These are phyloP conservation scores for Iselma pallidipennis DNA, from an alignment of 2,888 invertebrate genomes.

Conservation along the genomic window DNA sequence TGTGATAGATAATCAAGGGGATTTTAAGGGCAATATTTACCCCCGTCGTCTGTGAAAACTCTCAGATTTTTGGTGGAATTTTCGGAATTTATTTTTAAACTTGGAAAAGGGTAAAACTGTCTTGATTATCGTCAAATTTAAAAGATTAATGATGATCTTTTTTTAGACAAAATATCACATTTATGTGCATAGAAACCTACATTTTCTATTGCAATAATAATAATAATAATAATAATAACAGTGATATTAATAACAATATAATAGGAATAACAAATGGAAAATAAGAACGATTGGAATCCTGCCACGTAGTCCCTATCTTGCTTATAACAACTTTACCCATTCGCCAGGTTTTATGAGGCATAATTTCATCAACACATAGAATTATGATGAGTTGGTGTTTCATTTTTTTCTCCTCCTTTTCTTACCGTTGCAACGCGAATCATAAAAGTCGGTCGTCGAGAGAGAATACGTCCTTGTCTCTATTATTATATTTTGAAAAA, in stretches of 20 bases:
- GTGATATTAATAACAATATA: neutral
- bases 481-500: conserved; percentile 45
- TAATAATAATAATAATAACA: neutral
- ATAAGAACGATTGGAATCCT: neutral
- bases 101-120: neutral
- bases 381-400: neutral
- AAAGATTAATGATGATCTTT: neutral
- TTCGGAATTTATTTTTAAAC: neutral
- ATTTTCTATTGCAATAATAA: neutral
- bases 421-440: conserved; percentile 24
- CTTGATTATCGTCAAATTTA: no score
- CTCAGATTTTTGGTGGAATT: neutral
- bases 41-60: neutral
- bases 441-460: conserved; percentile 46
- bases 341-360: conserved; percentile 50
- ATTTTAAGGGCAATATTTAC: neutral
- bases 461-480: conserved; percentile 44
- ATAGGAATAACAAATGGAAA: no score
- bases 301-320: no score
- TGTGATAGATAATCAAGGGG: neutral
- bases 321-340: conserved; percentile 25
- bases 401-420: neutral
- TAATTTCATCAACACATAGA: conserved; percentile 49
- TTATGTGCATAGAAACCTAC: no score
- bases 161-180: neutral